Evolutionary conservation across 1,140 invertebrate species (phyloP).

Genomic region (Drosophila ambigua): DNA sequence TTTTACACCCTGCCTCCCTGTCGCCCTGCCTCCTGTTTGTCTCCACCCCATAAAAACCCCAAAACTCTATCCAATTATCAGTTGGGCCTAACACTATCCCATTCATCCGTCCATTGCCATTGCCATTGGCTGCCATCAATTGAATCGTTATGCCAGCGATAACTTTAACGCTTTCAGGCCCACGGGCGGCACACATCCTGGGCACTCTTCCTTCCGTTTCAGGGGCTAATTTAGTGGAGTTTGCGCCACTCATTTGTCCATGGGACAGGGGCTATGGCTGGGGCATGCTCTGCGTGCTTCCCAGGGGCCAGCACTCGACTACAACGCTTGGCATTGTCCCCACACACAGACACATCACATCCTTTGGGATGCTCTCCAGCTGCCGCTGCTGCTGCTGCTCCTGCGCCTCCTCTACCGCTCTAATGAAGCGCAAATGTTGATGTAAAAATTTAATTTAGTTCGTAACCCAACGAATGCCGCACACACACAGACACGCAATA

Average conservation of each 20-base stretch:
- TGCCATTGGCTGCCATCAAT: conserved; percentile 33
- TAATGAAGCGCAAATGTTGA: conserved; percentile 81
- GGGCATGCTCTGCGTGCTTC: conserved; percentile 42
- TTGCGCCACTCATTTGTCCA: conserved; percentile 58
- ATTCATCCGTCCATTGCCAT: neutral
- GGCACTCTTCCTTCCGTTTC: conserved; percentile 4
- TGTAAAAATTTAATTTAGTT: conserved; percentile 82
- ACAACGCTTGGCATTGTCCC: conserved; percentile 53
- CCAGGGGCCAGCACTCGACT: conserved; percentile 41
- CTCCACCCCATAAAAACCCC: no score
- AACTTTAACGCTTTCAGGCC: conserved; percentile 45
- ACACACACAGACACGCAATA: neutral
- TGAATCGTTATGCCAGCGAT: conserved; percentile 55
- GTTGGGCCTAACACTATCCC: conserved; percentile 21
- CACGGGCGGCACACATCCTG: conserved; percentile 29
- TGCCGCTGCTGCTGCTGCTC: neutral
- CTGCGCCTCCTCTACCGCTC: conserved; percentile 50
- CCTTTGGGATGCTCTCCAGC: neutral
- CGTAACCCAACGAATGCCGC: conserved; percentile 55
- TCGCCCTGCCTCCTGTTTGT: conserved; percentile 1
- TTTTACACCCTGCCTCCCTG: no score
- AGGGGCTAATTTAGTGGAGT: conserved; percentile 51
- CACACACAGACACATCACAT: conserved; percentile 3
- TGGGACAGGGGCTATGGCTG: neutral
- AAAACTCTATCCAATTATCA: conserved; percentile 46